These are phyloP conservation scores for Beroe ovata DNA, from an alignment of 37 sponge, comb jelly and placozoan species.

Conservation along the genomic window DNA sequence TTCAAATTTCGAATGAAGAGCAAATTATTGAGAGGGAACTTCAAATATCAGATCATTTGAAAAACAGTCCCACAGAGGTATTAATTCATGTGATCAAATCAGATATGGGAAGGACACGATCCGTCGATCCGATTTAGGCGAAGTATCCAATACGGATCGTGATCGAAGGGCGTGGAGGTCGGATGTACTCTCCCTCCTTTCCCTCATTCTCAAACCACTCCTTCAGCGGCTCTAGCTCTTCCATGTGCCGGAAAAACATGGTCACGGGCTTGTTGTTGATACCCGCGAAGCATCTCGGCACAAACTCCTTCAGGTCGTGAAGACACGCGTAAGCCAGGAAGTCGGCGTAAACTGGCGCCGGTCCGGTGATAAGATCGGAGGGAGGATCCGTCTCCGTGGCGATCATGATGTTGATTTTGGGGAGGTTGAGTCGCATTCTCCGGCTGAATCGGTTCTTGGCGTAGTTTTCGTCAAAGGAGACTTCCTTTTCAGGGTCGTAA, in stretches of 20 bases:
- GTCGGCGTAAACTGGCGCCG: slow-evolving; percentile 7
- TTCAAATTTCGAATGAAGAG: too few relatives aligned
- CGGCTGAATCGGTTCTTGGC: slow-evolving; percentile 43
- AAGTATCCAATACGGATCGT: slow-evolving; percentile 50
- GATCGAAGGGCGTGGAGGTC: slow-evolving; percentile 27
- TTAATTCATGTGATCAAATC: too few relatives aligned
- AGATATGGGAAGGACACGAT: too few relatives aligned
- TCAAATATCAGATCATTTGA: too few relatives aligned
- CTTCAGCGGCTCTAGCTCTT: neutral
- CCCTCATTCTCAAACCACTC: slow-evolving; percentile 43
- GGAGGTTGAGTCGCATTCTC: slow-evolving; percentile 8
- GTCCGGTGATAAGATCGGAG: neutral
- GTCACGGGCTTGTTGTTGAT: slow-evolving; percentile 62
- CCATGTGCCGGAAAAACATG: slow-evolving; percentile 27
- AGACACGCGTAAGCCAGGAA: slow-evolving; percentile 50
- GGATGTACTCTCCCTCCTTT: slow-evolving; percentile 26
- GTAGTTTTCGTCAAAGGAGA: slow-evolving; percentile 19
- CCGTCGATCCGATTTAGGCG: too few relatives aligned
- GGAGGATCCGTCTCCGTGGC: slow-evolving; percentile 17
- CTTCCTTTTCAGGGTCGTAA: slow-evolving; percentile 21
- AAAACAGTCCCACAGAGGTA: too few relatives aligned
- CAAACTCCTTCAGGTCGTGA: neutral
- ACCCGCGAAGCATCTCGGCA: slow-evolving; percentile 19
- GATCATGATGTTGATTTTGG: slow-evolving; percentile 31
- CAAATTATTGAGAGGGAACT: too few relatives aligned